Percentiles rank a stretch among this genome's conserved stretches.
phyloP scores from a whole-genome alignment of 2,888 invertebrate genomes.

The Eurois occulta region DNA sequence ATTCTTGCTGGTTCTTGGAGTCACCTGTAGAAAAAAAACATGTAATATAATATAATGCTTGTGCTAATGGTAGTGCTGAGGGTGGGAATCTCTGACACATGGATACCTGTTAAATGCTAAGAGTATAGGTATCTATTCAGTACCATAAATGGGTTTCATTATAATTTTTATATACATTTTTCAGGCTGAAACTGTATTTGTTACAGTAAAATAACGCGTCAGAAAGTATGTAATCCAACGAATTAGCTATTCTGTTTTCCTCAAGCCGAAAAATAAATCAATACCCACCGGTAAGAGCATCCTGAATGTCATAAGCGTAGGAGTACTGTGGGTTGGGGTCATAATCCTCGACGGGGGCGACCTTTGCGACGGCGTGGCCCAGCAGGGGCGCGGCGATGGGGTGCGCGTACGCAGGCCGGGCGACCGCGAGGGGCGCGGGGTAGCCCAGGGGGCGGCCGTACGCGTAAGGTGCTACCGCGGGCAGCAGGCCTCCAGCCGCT shows the following conservation, averaged over 20 bases:
- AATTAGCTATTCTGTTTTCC: too few relatives aligned
- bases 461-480: slow-evolving; percentile 77
- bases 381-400: slow-evolving; percentile 68
- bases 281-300: slow-evolving; percentile 91
- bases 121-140: not conserved
- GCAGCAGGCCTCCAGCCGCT: slow-evolving; percentile 77
- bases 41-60: not conserved
- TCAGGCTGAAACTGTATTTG: not conserved
- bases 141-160: not conserved
- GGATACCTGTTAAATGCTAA: not conserved
- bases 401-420: slow-evolving; percentile 69
- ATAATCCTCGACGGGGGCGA: slow-evolving; percentile 89
- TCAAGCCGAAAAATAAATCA: not conserved
- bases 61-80: not conserved
- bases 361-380: slow-evolving; percentile 78
- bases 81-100: not conserved
- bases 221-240: not conserved
- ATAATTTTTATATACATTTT: not conserved
- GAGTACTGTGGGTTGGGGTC: slow-evolving; percentile 92
- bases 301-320: slow-evolving; percentile 93
- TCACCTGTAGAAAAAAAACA: slow-evolving; percentile 76
- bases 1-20: slow-evolving; percentile 88
- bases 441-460: slow-evolving; percentile 77
- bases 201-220: not conserved
- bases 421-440: slow-evolving; percentile 80